Base-by-base conservation (phyloP, 1,140 invertebrate genomes). In the Adoxophyes honmai region DNA sequence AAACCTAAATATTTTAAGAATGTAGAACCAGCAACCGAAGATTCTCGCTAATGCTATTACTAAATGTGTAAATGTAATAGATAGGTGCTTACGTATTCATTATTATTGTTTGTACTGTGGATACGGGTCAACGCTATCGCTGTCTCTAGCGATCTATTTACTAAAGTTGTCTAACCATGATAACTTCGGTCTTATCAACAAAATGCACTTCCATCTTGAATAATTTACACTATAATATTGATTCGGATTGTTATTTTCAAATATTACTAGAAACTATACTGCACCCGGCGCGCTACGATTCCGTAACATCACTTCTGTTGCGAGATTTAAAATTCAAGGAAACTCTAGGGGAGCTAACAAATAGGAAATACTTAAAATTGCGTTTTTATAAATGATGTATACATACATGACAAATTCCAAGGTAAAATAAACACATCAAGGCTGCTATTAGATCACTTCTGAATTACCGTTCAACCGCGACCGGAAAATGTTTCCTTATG, bases 361-460 rank as follows among this genome's bases (percentile, higher is more conserved):
- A 8, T 48, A 48, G 42, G 42, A 48, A 48, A 48, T 48, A 48
- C n/a, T 48, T 48, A 48, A 11, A 44, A 48, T 48, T 48, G 18
- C 16, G 39, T 44, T 21, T 48, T 48, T 48, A 28, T 28, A 6
- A 48, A 48, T 21, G 42, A 33, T 48, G 21, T 28, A 28, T 28
- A 28, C 14, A 44, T 44, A 16, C 11, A 28, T 48, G 42, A 48
- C 42, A 48, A 15, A 15, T 21, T 48, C 42, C 42, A 48, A 48
- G 42, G 42, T 18, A 48, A 48, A 13, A n/a, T 21, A 48, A 44
- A 48, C 42, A 33, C 42, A 16, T 44, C 39, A 48, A 48, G 42
- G 42, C 21, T 48, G 42, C 18, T 11, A 21, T 48, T 28, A 48
- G 10, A 33, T 48, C n/a, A 48, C 42, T 21, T 48, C 39, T 44